Base-by-base conservation (phyloP, 2,113 vertebrate species). In the Python bivittatus region DNA sequence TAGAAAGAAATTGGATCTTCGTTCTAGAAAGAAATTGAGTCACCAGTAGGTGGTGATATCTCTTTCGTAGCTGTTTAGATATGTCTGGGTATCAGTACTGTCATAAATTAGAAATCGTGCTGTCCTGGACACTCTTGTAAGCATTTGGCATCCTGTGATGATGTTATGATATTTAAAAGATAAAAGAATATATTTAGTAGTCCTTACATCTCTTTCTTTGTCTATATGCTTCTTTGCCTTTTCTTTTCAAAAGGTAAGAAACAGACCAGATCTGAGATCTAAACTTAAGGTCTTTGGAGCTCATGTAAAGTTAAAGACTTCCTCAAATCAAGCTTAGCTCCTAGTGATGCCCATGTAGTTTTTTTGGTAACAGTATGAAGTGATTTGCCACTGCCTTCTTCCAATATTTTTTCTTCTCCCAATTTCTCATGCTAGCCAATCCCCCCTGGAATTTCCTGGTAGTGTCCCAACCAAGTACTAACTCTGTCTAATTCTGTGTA, bases 21-120 rank as follows among this genome's bases (percentile, higher is more conserved):
- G 89, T 93, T 48, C 44, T 48, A 48, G 44, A 48, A 48, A 48
- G 2, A 48, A 48, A 48, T 48, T 5, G 48, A 6, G 48, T 48
- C 48, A 48, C 48, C 95, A 95, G 97, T 97, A 97, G 97, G 97
- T 97, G 97, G 96, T 48, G 94, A 96, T 96, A 96, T 97, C 92
- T 97, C 95, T 93, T 96, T 94, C 87, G 94, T 97, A 97, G 95
- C 97, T 98, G 93, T 95, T 95, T 95, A 95, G 92, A 97, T 94
- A 61, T 96, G 97, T 96, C 94, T 93, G 88, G 87, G 56, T 96
- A 94, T 97, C 96, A 97, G 52, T 61, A 86, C 94, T 90, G 93
- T 86, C 92, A 84, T 93, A 95, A 96, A 96, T 95, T 93, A 95
- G 95, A 96, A 95, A 94, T 44, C 97, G 95, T 95, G 94, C 1